Percentiles rank a stretch among this genome's conserved stretches.
Evolutionary conservation across 2,888 invertebrate species (phyloP).

Genomic region (Sarcophaga caerulescens): DNA sequence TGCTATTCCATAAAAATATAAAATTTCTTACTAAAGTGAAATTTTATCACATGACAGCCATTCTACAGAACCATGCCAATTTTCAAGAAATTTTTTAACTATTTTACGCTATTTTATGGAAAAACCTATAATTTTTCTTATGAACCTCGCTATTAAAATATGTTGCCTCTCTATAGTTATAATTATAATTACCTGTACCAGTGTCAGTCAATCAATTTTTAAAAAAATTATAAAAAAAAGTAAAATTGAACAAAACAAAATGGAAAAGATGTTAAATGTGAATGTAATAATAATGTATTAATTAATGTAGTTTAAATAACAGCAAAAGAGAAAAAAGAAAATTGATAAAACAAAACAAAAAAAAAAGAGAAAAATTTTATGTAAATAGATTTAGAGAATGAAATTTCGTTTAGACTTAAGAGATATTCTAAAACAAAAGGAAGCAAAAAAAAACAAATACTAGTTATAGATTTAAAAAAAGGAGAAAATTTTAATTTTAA

Average conservation of each 20-base stretch:
- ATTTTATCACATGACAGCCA: too few species aligned
- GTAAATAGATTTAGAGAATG: not conserved
- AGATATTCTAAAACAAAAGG: not conserved
- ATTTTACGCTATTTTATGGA: too few species aligned
- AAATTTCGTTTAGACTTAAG: not conserved
- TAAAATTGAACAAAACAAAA: not conserved
- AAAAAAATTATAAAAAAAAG: not conserved
- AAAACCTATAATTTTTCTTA: too few species aligned
- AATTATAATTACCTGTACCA: not conserved
- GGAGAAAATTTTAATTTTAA: constrained; percentile 18
- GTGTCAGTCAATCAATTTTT: not conserved
- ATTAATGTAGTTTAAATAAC: constrained; percentile 55
- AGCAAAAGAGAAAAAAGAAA: too few species aligned
- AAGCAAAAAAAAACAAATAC: constrained; percentile 9
- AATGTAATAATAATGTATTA: constrained; percentile 28
- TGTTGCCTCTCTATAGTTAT: too few species aligned
- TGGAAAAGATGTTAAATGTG: constrained; percentile 34
- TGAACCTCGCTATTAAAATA: too few species aligned
- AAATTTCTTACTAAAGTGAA: too few species aligned
- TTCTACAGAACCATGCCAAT: too few species aligned
- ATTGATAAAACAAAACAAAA: not conserved
- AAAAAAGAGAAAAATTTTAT: not conserved
- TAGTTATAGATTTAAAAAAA: constrained; percentile 11
- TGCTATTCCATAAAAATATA: too few species aligned
- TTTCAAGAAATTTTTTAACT: too few species aligned